These are phyloP conservation scores for Pantelozetes paolii DNA, from an alignment of 2,888 invertebrate species.

Conservation along the genomic window DNA sequence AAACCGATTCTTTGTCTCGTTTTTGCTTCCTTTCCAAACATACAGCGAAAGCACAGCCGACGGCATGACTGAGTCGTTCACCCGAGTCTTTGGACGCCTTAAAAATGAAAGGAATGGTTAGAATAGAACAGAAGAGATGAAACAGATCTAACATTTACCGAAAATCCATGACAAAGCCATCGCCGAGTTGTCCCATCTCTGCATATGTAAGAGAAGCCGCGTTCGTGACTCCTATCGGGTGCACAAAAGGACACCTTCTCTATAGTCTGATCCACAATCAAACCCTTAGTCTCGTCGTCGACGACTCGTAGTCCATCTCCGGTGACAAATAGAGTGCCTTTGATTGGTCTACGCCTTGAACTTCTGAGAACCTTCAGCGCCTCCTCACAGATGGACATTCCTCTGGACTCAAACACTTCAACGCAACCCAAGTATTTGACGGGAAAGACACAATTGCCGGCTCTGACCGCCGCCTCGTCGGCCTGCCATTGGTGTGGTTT, in stretches of 20 bases:
- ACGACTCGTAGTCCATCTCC: conserved; percentile 95
- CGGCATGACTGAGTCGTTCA: conserved; percentile 95
- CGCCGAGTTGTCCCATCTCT: conserved; percentile 95
- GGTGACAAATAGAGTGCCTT: conserved; percentile 80
- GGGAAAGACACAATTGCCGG: conserved; percentile 92
- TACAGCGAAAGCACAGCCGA: conserved; percentile 98
- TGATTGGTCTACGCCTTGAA: conserved; percentile 80
- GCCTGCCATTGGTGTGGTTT: conserved; percentile 98
- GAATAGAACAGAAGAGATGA: no score
- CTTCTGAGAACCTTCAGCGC: conserved; percentile 92
- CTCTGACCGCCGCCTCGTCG: conserved; percentile 91
- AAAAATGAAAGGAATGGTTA: no score
- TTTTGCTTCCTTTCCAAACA: conserved; percentile 96
- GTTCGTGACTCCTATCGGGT: conserved; percentile 94
- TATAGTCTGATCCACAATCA: conserved; percentile 98
- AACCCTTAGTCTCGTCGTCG: conserved; percentile 94
- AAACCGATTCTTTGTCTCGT: conserved; percentile 84
- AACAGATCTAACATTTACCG: no score
- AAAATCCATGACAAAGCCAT: conserved; percentile 99
- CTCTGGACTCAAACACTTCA: conserved; percentile 97
- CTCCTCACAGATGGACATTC: conserved; percentile 99
- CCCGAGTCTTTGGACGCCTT: conserved; percentile 92
- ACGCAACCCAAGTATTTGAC: conserved; percentile 99
- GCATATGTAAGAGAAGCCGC: conserved; percentile 98
- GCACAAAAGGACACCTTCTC: conserved; percentile 99